Percentiles rank a stretch among this genome's conserved stretches.
Conservation (phyloP, 2,888 invertebrate genomes). For the Drosophila tanythrix region DNA sequence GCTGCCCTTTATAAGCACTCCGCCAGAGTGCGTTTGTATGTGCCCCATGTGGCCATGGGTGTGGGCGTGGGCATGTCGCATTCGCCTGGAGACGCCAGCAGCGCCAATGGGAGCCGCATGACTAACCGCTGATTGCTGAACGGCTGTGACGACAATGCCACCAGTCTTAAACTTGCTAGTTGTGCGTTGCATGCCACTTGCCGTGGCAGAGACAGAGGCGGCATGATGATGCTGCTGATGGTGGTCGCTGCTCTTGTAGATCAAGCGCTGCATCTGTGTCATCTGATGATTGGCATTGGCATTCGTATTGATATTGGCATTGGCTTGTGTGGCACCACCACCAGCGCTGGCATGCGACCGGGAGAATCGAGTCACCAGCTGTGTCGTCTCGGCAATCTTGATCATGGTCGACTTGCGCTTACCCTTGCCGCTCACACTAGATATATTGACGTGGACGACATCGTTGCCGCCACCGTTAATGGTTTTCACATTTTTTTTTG, state of each 20-base stretch:
- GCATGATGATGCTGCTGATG: slow-evolving; percentile 5
- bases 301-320: slow-evolving; percentile 7
- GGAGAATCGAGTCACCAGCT: slow-evolving; percentile 71
- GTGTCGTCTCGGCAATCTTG: slow-evolving; percentile 79
- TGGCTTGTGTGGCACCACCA: slow-evolving; percentile 8
- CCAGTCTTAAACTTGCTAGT: slow-evolving; percentile 86
- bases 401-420: slow-evolving; percentile 72
- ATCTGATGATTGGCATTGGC: slow-evolving; percentile 28
- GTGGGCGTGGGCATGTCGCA: slow-evolving; percentile 39
- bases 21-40: slow-evolving; percentile 40
- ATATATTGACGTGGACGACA: slow-evolving; percentile 6
- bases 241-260: slow-evolving; percentile 35
- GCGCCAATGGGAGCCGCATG: slow-evolving; percentile 6
- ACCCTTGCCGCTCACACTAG: slow-evolving; percentile 32
- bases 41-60: slow-evolving; percentile 8
- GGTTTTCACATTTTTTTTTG: slow-evolving; percentile 23
- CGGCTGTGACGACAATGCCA: slow-evolving; percentile 87
- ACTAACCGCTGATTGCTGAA: slow-evolving; percentile 58
- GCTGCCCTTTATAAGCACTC: slow-evolving; percentile 30
- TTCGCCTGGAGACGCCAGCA: slow-evolving; percentile 41
- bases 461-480: slow-evolving; percentile 7
- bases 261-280: slow-evolving; percentile 38
- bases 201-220: slow-evolving; percentile 11
- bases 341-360: slow-evolving; percentile 57
- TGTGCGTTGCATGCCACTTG: slow-evolving; percentile 28